These are phyloP conservation scores for Stomatorhinus walkeri DNA, from an alignment of 2,797 vertebrate species.

Conservation along the genomic window DNA sequence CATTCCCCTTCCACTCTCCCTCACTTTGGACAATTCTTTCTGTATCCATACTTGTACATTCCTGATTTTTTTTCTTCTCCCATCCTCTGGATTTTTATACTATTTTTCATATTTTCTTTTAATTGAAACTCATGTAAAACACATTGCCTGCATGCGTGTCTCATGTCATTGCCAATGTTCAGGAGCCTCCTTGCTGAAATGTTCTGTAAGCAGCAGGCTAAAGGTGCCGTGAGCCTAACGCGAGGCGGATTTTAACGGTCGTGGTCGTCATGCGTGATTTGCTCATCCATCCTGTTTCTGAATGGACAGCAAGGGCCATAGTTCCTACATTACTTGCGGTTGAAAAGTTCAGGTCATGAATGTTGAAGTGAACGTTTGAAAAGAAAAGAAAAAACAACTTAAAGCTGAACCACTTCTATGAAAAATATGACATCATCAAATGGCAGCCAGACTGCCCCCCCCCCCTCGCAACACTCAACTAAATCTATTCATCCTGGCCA, in stretches of 20 bases:
- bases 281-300: not conserved
- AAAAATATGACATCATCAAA: not conserved
- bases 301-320: not conserved
- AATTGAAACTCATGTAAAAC: not conserved
- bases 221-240: not conserved
- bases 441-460: not conserved
- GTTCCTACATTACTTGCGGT: not conserved
- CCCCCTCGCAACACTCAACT: not conserved
- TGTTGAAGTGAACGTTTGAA: not conserved
- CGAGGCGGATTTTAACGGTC: not conserved
- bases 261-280: not conserved
- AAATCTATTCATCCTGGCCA: not conserved
- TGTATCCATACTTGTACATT: not conserved
- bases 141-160: not conserved
- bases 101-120: not conserved
- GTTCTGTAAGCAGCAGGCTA: not conserved
- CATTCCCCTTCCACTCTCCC: not conserved
- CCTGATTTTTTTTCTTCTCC: not conserved
- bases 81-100: not conserved
- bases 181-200: not conserved
- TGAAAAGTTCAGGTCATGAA: not conserved
- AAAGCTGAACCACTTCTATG: not conserved
- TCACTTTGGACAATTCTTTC: conserved; percentile 2
- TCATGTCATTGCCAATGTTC: not conserved
- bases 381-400: not conserved